phyloP scores from a whole-genome alignment of 2,797 vertebrate genomes.

The Myoxocephalus aenaeus region DNA sequence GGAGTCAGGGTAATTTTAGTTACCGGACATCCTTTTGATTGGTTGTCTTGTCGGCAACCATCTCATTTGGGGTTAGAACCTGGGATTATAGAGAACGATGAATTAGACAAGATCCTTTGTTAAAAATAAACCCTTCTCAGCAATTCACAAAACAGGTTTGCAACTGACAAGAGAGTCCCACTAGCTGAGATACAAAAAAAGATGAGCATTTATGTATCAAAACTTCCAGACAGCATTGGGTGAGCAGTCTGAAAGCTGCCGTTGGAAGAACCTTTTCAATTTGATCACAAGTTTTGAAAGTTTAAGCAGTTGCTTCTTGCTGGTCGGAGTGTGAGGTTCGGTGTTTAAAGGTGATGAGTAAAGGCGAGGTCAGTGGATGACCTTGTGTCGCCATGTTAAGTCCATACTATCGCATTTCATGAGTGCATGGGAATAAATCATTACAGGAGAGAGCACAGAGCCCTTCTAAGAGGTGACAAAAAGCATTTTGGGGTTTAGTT shows the following conservation, averaged over 20 bases:
- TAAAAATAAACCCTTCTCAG: neutral
- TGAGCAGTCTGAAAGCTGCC: slow-evolving; percentile 11
- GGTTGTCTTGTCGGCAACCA: slow-evolving; percentile 2
- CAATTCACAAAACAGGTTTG: slow-evolving; percentile 7
- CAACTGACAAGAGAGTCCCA: slow-evolving; percentile 22
- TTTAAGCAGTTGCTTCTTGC: slow-evolving; percentile 6
- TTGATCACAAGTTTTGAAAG: slow-evolving; percentile 19
- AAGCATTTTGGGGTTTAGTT: neutral
- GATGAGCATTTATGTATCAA: slow-evolving; percentile 13
- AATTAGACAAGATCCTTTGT: neutral
- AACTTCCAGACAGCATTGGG: slow-evolving; percentile 9
- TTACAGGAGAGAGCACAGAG: slow-evolving; percentile 9
- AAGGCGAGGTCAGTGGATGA: slow-evolving; percentile 17
- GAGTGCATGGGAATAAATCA: slow-evolving; percentile 25
- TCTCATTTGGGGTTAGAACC: slow-evolving; percentile 41
- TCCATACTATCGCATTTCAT: slow-evolving; percentile 57
- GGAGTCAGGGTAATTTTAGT: slow-evolving; percentile 25
- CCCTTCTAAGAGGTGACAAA: neutral
- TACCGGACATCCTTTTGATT: slow-evolving; percentile 2
- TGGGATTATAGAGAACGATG: slow-evolving; percentile 11
- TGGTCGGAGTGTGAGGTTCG: slow-evolving; percentile 10
- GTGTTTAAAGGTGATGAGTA: slow-evolving; percentile 13
- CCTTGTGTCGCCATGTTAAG: neutral
- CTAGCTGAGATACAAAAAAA: slow-evolving; percentile 24
- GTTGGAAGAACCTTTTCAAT: slow-evolving; percentile 23